Percentiles rank a stretch among this genome's conserved stretches.
These are phyloP conservation scores for Pavo muticus DNA, from an alignment of 2,113 vertebrate genomes.

Conservation along the genomic window DNA sequence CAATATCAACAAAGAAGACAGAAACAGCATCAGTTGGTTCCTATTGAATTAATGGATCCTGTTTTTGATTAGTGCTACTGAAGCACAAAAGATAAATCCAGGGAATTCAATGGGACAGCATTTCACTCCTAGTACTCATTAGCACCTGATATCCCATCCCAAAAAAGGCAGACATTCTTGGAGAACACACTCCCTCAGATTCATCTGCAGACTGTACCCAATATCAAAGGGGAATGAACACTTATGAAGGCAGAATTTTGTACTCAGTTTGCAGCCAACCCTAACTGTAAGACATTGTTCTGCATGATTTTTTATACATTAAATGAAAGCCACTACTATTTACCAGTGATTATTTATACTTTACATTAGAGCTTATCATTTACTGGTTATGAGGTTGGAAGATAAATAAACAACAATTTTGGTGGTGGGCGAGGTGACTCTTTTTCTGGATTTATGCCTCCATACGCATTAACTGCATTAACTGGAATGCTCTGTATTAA, in stretches of 20 bases:
- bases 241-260: background rate
- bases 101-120: background rate
- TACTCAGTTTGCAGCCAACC: background rate
- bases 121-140: background rate
- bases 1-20: background rate
- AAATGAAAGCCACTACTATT: background rate
- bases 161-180: background rate
- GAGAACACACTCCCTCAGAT: background rate
- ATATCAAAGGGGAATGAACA: background rate
- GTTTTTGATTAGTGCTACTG: background rate
- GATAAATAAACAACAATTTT: background rate
- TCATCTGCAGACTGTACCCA: background rate
- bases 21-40: background rate
- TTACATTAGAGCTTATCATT: background rate
- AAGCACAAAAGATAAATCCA: background rate
- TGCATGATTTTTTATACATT: background rate
- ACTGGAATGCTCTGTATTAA: background rate
- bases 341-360: background rate
- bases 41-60: background rate
- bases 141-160: too few relatives aligned
- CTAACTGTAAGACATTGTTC: background rate
- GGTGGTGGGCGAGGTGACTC: accelerated
- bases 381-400: background rate
- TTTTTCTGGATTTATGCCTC: background rate
- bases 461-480: background rate